Conservation (phyloP, 2,888 invertebrate genomes). For the Macrosoma leucophasiata region DNA sequence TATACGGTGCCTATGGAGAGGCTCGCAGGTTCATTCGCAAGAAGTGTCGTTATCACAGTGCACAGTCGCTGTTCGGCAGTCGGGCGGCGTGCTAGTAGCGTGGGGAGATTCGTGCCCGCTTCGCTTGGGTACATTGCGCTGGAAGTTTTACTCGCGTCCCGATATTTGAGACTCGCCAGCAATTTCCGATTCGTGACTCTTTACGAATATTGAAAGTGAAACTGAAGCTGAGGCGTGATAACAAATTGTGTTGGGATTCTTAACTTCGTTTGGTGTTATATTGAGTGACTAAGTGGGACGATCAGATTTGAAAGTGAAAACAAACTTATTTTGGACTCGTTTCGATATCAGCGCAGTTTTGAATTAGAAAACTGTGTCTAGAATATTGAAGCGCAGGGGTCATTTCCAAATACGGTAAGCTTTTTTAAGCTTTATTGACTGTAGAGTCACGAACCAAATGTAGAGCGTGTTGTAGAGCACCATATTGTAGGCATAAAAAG, state of each 20-base stretch:
- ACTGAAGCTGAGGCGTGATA: slow-evolving; percentile 50
- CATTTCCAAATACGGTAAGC: slow-evolving; percentile 54
- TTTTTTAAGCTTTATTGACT: too few relatives aligned
- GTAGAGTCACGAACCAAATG: too few relatives aligned
- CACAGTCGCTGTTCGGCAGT: slow-evolving; percentile 67
- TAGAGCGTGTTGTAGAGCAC: too few relatives aligned
- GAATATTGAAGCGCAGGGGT: slow-evolving; percentile 56
- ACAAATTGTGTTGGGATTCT: slow-evolving; percentile 51
- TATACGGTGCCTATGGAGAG: slow-evolving; percentile 53
- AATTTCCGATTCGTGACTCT: slow-evolving; percentile 49
- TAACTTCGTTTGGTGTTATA: slow-evolving; percentile 39
- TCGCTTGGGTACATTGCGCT: slow-evolving; percentile 39
- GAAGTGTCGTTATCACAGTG: slow-evolving; percentile 72
- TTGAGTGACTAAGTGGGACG: slow-evolving; percentile 49
- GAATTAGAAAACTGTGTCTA: slow-evolving; percentile 57
- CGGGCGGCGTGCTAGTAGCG: slow-evolving; percentile 56
- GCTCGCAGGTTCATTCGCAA: slow-evolving; percentile 63
- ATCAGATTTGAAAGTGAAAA: slow-evolving; percentile 42
- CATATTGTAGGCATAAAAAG: too few relatives aligned
- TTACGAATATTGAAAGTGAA: slow-evolving; percentile 62
- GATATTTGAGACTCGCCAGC: slow-evolving; percentile 41
- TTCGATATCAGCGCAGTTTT: slow-evolving; percentile 71
- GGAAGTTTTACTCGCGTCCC: slow-evolving; percentile 54
- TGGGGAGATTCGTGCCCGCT: slow-evolving; percentile 33
- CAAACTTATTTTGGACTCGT: slow-evolving; percentile 47